Base-by-base conservation (phyloP, 2,888 invertebrate species). In the Chromoteleia sp. region DNA sequence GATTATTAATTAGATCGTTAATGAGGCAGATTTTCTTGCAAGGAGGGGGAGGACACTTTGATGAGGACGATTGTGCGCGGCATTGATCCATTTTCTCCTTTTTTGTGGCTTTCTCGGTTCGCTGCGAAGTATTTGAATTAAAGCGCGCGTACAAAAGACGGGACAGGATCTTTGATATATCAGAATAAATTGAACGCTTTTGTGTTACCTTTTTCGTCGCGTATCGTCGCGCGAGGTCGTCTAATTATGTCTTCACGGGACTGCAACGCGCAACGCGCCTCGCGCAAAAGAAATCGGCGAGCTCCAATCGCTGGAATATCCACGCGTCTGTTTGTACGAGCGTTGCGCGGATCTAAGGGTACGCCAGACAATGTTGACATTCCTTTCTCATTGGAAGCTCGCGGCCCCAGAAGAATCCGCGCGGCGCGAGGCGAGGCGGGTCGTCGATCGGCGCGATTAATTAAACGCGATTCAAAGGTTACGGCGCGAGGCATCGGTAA, bases 1-100 rank as follows among this genome's bases (percentile, higher is more conserved):
- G 90, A 90, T 90, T 90, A 91, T 90, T 89, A 90, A 91, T 91
- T 91, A 90, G 89, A 89, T 90, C 87, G 91, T 88, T 90, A 89
- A 90, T 89, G 90, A 90, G 89, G 89, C 89, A 88, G 87, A 89
- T 88, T 89, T 87, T 84, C 58, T 85, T 84, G 86, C 84, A 81
- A 84, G 70, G 58, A n/a, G n/a, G n/a, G n/a, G n/a, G n/a, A n/a
- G 81, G 67, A 52, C 61, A 79, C 73, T 68, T 74, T 74, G 73
- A 73, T 50, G 65, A 71, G 71, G 74, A 83, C 83, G 83, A 84
- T 85, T 84, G 83, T 70, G 78, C 83, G 78, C 83, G 77, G 74
- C 85, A 83, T 83, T 77, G 84, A 84, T 84, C 81, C 81, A 52
- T 67, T 75, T 78, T 79, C 77, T 77, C 58, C 74, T 77, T 71